These are phyloP conservation scores for Noctua janthina DNA, from an alignment of 2,888 invertebrate species.

Conservation along the genomic window DNA sequence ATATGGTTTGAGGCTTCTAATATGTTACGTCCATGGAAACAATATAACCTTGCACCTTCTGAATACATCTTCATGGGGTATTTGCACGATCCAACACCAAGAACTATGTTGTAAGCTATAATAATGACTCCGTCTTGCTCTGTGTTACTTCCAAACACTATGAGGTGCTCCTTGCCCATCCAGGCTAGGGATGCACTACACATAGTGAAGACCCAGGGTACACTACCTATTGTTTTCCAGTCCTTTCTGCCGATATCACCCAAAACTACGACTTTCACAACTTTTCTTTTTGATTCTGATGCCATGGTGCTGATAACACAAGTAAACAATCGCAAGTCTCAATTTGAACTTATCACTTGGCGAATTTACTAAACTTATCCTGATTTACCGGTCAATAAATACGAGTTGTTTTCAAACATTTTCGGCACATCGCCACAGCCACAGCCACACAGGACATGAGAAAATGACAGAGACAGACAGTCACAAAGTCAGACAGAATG, in stretches of 20 bases:
- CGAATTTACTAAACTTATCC: too few relatives aligned
- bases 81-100: conserved; percentile 86
- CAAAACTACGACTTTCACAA: too few relatives aligned
- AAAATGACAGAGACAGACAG: conserved; percentile 20
- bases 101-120: conserved; percentile 84
- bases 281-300: too few relatives aligned
- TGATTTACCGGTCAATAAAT: too few relatives aligned
- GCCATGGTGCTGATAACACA: too few relatives aligned
- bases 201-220: conserved; percentile 90
- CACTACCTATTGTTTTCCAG: conserved; percentile 84
- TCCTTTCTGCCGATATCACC: too few relatives aligned
- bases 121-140: conserved; percentile 93
- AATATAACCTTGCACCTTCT: conserved; percentile 85
- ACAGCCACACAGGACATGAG: too few relatives aligned
- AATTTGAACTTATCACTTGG: too few relatives aligned
- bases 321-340: too few relatives aligned
- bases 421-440: too few relatives aligned
- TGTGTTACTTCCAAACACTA: conserved; percentile 92
- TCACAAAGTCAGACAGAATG: background rate
- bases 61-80: conserved; percentile 89
- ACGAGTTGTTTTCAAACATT: too few relatives aligned
- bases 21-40: conserved; percentile 81
- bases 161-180: conserved; percentile 92
- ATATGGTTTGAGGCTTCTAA: conserved; percentile 88
- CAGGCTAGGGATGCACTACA: conserved; percentile 91